phyloP scores from a whole-genome alignment of 2,113 vertebrate species.

The Psittacula cyanocephala region DNA sequence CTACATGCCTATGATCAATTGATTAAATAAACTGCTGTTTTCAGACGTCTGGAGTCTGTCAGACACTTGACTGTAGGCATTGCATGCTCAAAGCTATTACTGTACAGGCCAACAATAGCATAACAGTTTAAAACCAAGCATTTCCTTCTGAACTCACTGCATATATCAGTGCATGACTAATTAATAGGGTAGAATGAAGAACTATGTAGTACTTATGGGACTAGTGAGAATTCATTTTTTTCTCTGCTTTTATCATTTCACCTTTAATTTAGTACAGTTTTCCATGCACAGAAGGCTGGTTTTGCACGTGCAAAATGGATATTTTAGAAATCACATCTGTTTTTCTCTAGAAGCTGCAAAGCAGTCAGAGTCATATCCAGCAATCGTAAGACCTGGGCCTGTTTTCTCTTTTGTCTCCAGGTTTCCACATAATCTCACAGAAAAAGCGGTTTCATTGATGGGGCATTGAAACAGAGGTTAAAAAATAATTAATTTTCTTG shows the following conservation, averaged over 20 bases:
- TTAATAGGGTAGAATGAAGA: constrained; percentile 18
- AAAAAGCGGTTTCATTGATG: neutral
- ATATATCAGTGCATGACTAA: constrained; percentile 32
- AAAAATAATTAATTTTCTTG: neutral
- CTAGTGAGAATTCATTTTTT: neutral
- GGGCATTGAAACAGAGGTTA: neutral
- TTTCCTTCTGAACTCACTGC: constrained; percentile 41
- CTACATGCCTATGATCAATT: constrained; percentile 54
- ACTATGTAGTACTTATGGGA: neutral
- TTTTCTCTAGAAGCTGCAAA: constrained; percentile 16
- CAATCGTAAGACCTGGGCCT: neutral
- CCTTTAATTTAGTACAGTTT: constrained; percentile 9
- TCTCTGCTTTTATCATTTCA: constrained; percentile 23
- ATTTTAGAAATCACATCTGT: constrained; percentile 24
- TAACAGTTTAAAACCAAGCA: constrained; percentile 38
- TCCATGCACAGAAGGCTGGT: neutral
- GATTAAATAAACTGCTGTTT: constrained; percentile 71
- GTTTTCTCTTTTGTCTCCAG: neutral
- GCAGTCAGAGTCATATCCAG: neutral
- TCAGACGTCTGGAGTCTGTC: constrained; percentile 64
- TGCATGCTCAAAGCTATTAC: constrained; percentile 3
- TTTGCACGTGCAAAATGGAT: neutral
- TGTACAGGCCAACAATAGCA: constrained; percentile 66
- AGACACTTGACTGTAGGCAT: constrained; percentile 28
- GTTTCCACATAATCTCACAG: neutral